Conservation (phyloP, 1,140 invertebrate species). For the Propsilocerus akamusi region DNA sequence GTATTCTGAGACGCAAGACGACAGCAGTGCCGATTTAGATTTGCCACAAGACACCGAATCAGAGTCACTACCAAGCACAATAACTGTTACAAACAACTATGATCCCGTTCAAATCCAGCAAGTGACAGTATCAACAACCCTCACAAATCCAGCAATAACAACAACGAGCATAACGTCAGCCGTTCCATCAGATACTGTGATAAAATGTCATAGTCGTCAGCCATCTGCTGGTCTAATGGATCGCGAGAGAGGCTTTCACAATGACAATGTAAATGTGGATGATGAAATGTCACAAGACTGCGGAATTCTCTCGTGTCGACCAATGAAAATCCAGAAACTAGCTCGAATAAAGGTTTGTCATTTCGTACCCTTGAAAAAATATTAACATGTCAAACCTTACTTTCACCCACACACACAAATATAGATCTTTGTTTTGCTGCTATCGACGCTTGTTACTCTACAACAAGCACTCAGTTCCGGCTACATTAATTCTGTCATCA, state of each 20-base stretch:
- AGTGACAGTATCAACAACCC: not conserved
- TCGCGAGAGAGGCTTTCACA: slow-evolving; percentile 22
- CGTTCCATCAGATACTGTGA: slow-evolving; percentile 30
- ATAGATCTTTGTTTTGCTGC: slow-evolving; percentile 77
- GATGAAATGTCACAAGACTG: slow-evolving; percentile 43
- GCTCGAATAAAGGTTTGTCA: slow-evolving; percentile 56
- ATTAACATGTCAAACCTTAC: not conserved
- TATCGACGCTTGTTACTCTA: slow-evolving; percentile 78
- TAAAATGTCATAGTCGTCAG: slow-evolving; percentile 60
- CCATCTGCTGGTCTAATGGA: slow-evolving; percentile 49
- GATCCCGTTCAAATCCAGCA: not conserved
- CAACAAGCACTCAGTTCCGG: slow-evolving; percentile 79
- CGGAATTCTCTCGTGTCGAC: slow-evolving; percentile 63
- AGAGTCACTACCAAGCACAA: slow-evolving; percentile 6
- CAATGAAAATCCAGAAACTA: slow-evolving; percentile 59
- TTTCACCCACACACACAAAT: slow-evolving; percentile 20
- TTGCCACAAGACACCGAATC: slow-evolving; percentile 9
- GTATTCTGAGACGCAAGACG: slow-evolving; percentile 46
- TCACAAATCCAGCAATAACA: not conserved
- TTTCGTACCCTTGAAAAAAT: slow-evolving; percentile 4
- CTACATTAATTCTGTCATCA: slow-evolving; percentile 89
- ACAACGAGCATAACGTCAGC: not conserved
- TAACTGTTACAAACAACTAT: slow-evolving; percentile 6
- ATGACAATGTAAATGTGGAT: slow-evolving; percentile 12
- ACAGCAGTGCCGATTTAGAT: slow-evolving; percentile 26